phyloP scores from a whole-genome alignment of 1,140 invertebrate genomes.

The Cotesia vestalis region DNA sequence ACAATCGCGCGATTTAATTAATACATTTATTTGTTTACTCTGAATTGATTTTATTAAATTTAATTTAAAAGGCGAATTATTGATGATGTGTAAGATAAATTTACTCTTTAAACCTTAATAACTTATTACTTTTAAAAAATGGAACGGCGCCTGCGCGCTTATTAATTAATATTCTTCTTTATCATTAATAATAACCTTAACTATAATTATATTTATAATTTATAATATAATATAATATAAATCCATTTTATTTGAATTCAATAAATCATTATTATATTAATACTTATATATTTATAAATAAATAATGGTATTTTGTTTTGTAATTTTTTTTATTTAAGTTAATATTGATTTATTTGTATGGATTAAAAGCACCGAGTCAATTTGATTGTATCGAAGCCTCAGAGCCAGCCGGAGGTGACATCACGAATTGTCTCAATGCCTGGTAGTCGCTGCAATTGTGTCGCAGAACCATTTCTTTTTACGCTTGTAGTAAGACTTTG shows the following conservation, averaged over 20 bases:
- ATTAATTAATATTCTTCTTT: background rate
- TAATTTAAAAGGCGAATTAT: background rate
- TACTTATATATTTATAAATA: constrained; percentile 9
- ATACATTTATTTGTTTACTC: too few relatives aligned
- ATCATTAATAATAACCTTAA: too few relatives aligned
- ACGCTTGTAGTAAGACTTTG: constrained; percentile 44
- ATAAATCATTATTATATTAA: background rate
- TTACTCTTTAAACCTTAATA: background rate
- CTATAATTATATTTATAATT: too few relatives aligned
- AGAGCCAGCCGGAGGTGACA: constrained; percentile 72
- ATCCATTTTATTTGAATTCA: too few relatives aligned
- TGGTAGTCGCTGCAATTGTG: constrained; percentile 67
- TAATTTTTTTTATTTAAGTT: background rate
- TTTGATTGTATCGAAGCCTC: constrained; percentile 42
- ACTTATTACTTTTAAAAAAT: background rate
- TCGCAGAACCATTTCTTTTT: constrained; percentile 64
- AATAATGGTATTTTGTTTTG: background rate
- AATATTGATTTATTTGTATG: background rate
- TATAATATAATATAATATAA: too few relatives aligned
- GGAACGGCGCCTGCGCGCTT: constrained; percentile 33
- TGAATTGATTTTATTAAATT: too few relatives aligned
- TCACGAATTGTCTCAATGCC: constrained; percentile 73
- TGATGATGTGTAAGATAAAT: too few relatives aligned
- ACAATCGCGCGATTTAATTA: background rate
- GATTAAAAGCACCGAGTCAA: constrained; percentile 17